Evolutionary conservation across 2,888 invertebrate species (phyloP), one percentile per base, ranked within the genome.

Genomic region (Tenthredo livida): DNA sequence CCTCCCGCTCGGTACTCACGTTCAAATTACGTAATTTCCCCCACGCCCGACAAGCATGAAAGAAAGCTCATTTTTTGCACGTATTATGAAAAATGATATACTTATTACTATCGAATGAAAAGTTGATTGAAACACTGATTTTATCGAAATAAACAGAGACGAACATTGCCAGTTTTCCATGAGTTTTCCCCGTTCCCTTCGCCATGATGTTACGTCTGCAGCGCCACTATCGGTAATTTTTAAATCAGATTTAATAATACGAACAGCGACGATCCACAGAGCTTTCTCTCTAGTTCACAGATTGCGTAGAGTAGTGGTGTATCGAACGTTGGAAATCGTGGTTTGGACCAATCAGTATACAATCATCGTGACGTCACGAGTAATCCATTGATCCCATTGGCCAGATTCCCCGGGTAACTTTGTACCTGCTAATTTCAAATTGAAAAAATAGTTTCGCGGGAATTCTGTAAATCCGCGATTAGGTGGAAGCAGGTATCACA

Each of bases 321-420:
- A 61, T 61, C 61, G 61, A 61, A 25, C 61, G 25, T 61, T 25
- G 61, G 21, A 61, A 61, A 61, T 61, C 25, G 2, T 10, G 61
- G 12, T 2, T 4, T 25, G n/a, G 6, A 37, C 70, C 70, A 70
- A 70, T 75, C 75, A 4, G 75, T 25, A 10, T 43, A 12, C 47
- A 6, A 47, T 5, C n/a, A 47, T n/a, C 47, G 47, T 47, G 75
- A 50, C 47, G 40, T 75, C 43, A 50, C 75, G 29, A 12, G 29
- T n/a, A 25, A 75, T 75, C 75, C 75, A 75, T 75, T 75, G 75
- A 75, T 75, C 75, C 75, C 17, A 75, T 75, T 75, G 75, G 75
- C 75, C 43, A 50, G 10, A 75, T 43, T 50, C 47, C 50, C 70
- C 47, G 70, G 75, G 47, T 75, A 15, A 47, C 47, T 50, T 75